Base-by-base conservation (phyloP, 1,140 invertebrate species). In the Sipha flava region DNA sequence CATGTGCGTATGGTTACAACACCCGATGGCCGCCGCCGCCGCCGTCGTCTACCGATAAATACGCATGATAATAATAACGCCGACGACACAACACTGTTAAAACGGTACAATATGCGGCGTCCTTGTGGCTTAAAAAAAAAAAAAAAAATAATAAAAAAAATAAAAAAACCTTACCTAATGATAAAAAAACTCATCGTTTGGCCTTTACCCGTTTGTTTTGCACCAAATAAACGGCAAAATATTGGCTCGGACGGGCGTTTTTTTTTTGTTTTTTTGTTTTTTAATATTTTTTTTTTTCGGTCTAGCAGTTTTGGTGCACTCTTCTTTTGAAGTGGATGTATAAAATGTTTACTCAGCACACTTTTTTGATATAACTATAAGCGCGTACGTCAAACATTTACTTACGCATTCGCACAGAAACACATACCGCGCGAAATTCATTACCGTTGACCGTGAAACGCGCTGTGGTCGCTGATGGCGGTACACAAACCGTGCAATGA, bases 371-470 rank as follows among this genome's bases (percentile, higher is more conserved):
- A 14, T 43, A n/a, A n/a, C n/a, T n/a, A n/a, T n/a, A n/a, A n/a
- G n/a, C n/a, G n/a, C n/a, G n/a, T n/a, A n/a, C n/a, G n/a, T n/a
- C n/a, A n/a, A n/a, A n/a, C n/a, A n/a, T n/a, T n/a, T n/a, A n/a
- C n/a, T n/a, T n/a, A n/a, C n/a, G n/a, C n/a, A n/a, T n/a, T n/a
- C n/a, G n/a, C n/a, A n/a, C n/a, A n/a, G 23, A 52, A 3, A 21
- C 5, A 23, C 6, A 16, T 43, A 23, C 37, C 2, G 64, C n/a
- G 34, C 64, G 37, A 66, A 66, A 66, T 66, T 43, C 72, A 54
- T 75, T 75, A 54, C 72, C 29, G 49, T 23, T 54, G 72, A 75
- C 72, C 72, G 72, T 75, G 72, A 75, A 75, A 72, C 26, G 18
- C 26, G 14, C 43, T 34, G 9, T n/a, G 31, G 31, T 31, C 12